Evolutionary conservation across 2,797 vertebrate genomes (phyloP).

Genomic region (Lepilemur septentrionalis): DNA sequence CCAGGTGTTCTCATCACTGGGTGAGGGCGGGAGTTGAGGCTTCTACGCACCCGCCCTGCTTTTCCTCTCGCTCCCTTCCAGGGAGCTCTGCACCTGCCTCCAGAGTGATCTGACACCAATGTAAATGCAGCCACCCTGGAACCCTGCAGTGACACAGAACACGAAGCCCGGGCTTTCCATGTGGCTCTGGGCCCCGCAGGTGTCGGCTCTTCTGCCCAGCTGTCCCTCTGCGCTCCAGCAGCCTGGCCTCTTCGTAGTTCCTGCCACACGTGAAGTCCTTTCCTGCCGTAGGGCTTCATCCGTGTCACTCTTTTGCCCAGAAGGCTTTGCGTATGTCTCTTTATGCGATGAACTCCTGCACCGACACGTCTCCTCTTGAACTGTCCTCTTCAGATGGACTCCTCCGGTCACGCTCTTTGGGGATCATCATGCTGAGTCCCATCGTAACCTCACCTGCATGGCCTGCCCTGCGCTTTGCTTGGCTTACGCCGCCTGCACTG

Average conservation of each 20-base stretch:
- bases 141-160: background rate
- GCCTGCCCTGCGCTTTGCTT: background rate
- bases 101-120: background rate
- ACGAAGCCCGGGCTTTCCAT: background rate
- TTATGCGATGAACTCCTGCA: too few relatives aligned
- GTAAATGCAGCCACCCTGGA: background rate
- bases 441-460: background rate
- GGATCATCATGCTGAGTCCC: background rate
- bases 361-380: background rate
- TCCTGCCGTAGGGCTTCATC: background rate
- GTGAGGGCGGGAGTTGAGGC: background rate
- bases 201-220: background rate
- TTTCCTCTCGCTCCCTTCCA: background rate
- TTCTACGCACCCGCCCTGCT: background rate
- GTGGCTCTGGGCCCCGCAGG: too few relatives aligned
- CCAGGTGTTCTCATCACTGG: background rate
- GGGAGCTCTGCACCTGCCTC: background rate
- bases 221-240: background rate
- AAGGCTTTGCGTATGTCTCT: background rate
- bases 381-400: background rate
- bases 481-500: background rate
- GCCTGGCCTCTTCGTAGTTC: background rate
- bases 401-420: background rate
- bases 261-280: fast-evolving
- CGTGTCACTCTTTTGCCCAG: background rate